A percentile compares a stretch with the other conserved stretches of the same genome.
Conservation (phyloP, 1,140 invertebrate genomes). For the Megathymus violae region DNA sequence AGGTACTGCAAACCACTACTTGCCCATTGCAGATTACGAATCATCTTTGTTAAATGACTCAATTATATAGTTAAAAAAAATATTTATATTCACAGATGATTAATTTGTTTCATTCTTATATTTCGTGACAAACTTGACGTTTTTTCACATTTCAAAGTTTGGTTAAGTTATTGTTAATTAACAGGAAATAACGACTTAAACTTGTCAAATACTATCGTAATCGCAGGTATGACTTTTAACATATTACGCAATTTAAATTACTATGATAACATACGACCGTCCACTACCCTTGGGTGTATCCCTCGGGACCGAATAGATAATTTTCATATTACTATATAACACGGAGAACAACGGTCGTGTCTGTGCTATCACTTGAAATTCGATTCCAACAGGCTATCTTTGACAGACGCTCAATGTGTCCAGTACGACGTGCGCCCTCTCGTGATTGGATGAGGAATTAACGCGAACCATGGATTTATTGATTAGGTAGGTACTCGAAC, state of each 20-base stretch:
- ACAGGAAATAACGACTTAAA: neutral
- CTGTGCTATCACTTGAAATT: neutral
- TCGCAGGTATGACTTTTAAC: slow-evolving; percentile 17
- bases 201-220: neutral
- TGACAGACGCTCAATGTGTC: no score
- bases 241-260: slow-evolving; percentile 30
- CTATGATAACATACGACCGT: slow-evolving; percentile 49
- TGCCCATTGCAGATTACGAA: no score
- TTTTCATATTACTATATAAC: slow-evolving; percentile 34
- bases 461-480: no score
- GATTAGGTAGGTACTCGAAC: no score
- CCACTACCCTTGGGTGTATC: slow-evolving; percentile 38
- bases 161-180: neutral
- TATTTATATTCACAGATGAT: no score
- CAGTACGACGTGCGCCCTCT: no score
- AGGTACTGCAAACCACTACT: no score
- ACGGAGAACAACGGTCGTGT: neutral
- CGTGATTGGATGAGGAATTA: no score
- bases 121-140: no score
- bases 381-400: neutral
- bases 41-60: no score
- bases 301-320: slow-evolving; percentile 56
- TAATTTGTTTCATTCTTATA: no score
- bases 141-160: neutral
- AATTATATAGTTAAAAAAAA: no score